Evolutionary conservation across 2,113 vertebrate genomes (phyloP).

Genomic region (Alligator sinensis): DNA sequence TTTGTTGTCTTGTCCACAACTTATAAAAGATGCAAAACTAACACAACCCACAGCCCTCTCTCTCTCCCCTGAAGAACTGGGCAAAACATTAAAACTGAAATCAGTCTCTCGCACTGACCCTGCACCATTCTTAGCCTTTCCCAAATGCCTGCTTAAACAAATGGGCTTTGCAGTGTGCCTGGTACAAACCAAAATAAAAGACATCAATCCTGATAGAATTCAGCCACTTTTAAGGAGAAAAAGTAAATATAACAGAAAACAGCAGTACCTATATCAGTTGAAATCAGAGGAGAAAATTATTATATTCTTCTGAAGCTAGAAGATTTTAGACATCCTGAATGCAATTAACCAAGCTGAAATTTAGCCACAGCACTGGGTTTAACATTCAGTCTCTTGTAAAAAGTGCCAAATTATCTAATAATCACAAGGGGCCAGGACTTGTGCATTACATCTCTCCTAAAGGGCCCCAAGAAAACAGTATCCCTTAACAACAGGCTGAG

Average conservation of each 20-base stretch:
- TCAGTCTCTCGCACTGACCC: background rate
- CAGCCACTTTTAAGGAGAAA: background rate
- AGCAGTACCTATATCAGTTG: background rate
- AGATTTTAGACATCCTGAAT: background rate
- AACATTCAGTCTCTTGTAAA: background rate
- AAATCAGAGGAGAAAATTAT: background rate
- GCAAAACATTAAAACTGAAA: background rate
- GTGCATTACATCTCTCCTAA: background rate
- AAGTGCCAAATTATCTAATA: background rate
- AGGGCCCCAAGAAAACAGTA: background rate
- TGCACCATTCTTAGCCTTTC: background rate
- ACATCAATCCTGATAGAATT: background rate
- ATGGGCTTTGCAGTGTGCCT: background rate
- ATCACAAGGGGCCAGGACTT: background rate
- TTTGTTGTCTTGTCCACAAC: background rate
- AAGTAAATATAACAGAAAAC: background rate
- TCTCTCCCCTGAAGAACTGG: background rate
- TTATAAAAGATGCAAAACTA: background rate
- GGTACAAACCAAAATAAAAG: background rate
- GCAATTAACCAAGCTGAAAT: background rate
- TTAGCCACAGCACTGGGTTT: background rate
- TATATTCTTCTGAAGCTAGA: background rate
- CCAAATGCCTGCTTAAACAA: background rate
- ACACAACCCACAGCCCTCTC: background rate
- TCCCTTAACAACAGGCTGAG: rapidly evolving